Evolutionary conservation across 1,140 invertebrate genomes (phyloP).

Genomic region (Drosophila pectinifera): DNA sequence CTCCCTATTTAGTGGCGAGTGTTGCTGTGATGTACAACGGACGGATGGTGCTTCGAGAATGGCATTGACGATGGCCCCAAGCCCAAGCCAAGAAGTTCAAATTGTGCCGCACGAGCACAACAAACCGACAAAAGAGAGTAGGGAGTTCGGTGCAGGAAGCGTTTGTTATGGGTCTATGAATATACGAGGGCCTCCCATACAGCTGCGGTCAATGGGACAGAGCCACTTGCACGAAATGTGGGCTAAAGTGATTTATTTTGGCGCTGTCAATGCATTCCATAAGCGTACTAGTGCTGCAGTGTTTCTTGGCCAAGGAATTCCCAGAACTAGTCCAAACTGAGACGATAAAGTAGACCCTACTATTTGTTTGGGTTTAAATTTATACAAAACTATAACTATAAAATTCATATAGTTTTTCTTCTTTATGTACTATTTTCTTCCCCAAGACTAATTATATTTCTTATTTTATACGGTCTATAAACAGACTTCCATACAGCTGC

Average conservation of each 20-base stretch:
- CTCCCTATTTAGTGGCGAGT: constrained; percentile 22
- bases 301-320: background rate
- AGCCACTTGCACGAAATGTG: constrained; percentile 19
- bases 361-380: too few species aligned
- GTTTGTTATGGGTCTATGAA: constrained; percentile 32
- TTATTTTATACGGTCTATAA: background rate
- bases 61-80: constrained; percentile 50
- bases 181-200: constrained; percentile 13
- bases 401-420: background rate
- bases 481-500: too few species aligned
- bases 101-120: constrained; percentile 36
- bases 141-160: constrained; percentile 37
- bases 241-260: constrained; percentile 15
- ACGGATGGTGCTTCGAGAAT: constrained; percentile 29
- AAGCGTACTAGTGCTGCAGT: background rate
- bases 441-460: too few species aligned
- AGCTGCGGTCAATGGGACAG: constrained; percentile 28
- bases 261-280: background rate
- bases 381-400: too few species aligned
- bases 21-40: constrained; percentile 37
- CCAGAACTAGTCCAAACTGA: too few species aligned
- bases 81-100: constrained; percentile 51
- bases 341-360: too few species aligned
- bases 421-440: background rate
- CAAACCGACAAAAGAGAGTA: constrained; percentile 25